Base-by-base conservation (phyloP, 2,113 vertebrate species). In the Vimba vimba region DNA sequence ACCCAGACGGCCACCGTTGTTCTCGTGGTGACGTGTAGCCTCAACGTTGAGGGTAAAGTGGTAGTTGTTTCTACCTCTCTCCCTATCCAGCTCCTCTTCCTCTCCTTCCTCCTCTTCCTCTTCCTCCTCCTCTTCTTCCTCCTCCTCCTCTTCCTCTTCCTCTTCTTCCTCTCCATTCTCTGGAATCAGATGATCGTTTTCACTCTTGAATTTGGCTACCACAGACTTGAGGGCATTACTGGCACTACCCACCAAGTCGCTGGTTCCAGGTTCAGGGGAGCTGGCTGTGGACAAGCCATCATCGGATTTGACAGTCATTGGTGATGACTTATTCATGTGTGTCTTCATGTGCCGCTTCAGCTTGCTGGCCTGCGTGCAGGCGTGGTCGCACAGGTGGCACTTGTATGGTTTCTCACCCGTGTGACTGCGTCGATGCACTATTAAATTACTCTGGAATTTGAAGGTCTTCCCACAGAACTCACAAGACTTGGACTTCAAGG, bases 271-370 rank as follows among this genome's bases (percentile, higher is more conserved):
- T 92, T 99, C 98, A 0, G 98, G 98, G 84, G 98, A 99, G 91
- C 98, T 99, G 89, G 98, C 96, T 0, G 96, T 95, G 45, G 98
- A 99, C 81, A 99, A 96, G 71, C 98, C 98, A 0, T 99, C 98
- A 2, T 99, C 98, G 0, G 98, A 99, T 93, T 98, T 98, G 88
- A 97, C 97, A 0, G 97, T 96, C 94, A 97, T 97, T 77, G 98
- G 97, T 19, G 98, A 98, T 1, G 97, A 97, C 94, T 99, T 99
- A 96, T 99, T 97, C 96, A 99, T 97, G 94, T 99, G 98, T 11
- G 98, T 99, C 94, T 99, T 99, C 98, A 99, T 99, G 96, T 99
- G 98, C 89, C 98, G 97, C 93, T 99, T 99, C 85, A 99, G 94
- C 92, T 99, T 99, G 95, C 98, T 99, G 89, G 98, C 98, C 94